Conservation (phyloP, 2,888 invertebrate species). For the Cylindroiulus punctatus region DNA sequence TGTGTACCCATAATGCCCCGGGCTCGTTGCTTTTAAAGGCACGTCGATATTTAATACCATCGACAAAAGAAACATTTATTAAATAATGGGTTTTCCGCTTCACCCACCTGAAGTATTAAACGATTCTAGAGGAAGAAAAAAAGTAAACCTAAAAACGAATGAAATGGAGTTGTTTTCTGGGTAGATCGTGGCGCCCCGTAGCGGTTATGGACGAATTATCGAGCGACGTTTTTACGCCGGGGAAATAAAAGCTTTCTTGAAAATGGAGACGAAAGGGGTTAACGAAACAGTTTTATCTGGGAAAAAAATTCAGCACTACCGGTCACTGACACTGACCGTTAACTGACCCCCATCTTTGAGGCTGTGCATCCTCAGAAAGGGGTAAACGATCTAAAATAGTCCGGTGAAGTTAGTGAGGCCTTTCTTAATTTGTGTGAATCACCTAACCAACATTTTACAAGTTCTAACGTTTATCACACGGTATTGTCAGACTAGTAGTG, state of each 20-base stretch:
- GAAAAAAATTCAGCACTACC: too few species aligned
- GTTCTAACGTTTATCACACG: too few species aligned
- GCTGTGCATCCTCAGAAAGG: too few species aligned
- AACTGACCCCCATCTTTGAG: too few species aligned
- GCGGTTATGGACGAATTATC: not conserved
- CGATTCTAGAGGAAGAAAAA: not conserved
- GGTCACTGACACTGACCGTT: too few species aligned
- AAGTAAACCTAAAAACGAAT: not conserved
- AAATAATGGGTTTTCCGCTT: not conserved
- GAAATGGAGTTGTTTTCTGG: not conserved
- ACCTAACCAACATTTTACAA: too few species aligned
- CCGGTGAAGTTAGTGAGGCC: too few species aligned
- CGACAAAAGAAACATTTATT: conserved; percentile 21
- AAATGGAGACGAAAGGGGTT: not conserved
- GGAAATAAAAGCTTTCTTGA: not conserved
- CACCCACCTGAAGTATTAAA: not conserved
- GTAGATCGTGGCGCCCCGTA: not conserved
- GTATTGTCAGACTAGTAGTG: too few species aligned
- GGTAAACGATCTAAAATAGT: too few species aligned
- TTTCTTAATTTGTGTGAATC: too few species aligned
- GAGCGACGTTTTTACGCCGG: not conserved
- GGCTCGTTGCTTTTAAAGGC: not conserved
- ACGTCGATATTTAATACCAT: not conserved
- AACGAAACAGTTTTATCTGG: not conserved
- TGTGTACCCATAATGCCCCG: too few species aligned